Base-by-base conservation (phyloP, 2,113 vertebrate species). In the Heterotis niloticus region DNA sequence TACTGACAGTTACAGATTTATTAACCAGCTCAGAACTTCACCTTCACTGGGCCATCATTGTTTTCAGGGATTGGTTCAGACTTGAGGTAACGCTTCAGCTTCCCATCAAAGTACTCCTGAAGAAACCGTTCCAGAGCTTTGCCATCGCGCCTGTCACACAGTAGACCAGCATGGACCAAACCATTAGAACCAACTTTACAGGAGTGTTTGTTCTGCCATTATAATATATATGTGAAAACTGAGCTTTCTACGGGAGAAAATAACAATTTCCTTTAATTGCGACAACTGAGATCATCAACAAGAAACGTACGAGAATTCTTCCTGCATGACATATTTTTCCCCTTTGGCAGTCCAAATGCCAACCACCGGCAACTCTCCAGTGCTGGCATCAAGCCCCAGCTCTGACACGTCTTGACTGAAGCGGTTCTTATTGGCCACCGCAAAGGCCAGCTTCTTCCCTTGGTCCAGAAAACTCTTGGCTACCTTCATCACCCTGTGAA, bases 31-130 rank as follows among this genome's bases (percentile, higher is more conserved):
- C 51, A 17, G 14, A 10, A 65, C 76, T 83, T 89, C 82, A 98
- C 98, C 94, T 99, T 99, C 23, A 99, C 98, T 0, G 98, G 97
- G 0, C 96, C 98, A 7, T 97, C 96, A 0, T 99, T 99, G 89
- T 81, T 94, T 76, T 98, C 95, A 66, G 98, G 98, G 56, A 98
- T 80, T 18, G 95, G 91, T 81, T 99, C 98, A 0, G 98, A 98
- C 80, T 99, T 99, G 62, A 99, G 89, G 79, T 99, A 99, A 81
- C 92, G 95, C 88, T 99, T 99, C 86, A 99, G 80, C 2, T 89
- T 95, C 57, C 96, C 96, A 80, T 94, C 95, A 0, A 99, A 98
- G 81, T 96, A 99, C 85, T 94, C 91, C 81, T 96, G 93, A 81
- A 99, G 91, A 88, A 99, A 99, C 76, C 91, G 90, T 86, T 99